Base-by-base conservation (phyloP, 64 coral and sea anemone species). In the Orbicella faveolata region DNA sequence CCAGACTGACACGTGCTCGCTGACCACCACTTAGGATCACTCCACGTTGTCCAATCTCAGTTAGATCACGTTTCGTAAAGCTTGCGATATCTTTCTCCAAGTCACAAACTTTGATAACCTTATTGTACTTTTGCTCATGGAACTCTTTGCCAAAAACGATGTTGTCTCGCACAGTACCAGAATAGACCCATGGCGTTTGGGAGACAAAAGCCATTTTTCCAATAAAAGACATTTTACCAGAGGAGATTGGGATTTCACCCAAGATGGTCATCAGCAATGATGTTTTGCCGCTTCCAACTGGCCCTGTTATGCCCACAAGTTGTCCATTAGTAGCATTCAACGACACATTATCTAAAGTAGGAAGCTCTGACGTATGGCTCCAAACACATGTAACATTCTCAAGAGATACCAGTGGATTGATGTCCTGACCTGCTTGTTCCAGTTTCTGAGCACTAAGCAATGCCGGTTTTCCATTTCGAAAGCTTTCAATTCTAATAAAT, bases 1-100 rank as follows among this genome's bases (percentile, higher is more conserved):
- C 92, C 39, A 94, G 74, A 77, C 92, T 94, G 2, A 94, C 79
- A 52, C 92, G 92, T 36, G 79, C 83, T 19, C 87, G 87, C 79
- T 94, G 92, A 76, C 92, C 92, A 37, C 92, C 92, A 84, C 92
- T 94, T 33, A 94, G 34, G 19, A 65, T 89, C 1, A 94, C 81
- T 68, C 92, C 92, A 33, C 87, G 87, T 59, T 94, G 92, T 9
- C 92, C 92, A 69, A 89, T 89, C 11, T 84, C 52, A 13, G 73
- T 94, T 20, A 84, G 25, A 59, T 94, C 92, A 6, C 74, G 63
- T 39, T 89, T 84, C 15, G 73, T 34, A 74, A 94, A 94, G 23
- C 54, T 23, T 21, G 12, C 21, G 5, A 94, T 84, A 18, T 94
- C 92, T 79, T 66, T 76, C 54, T 72, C 16, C 5, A 94, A 61